A percentile compares a stretch with the other conserved stretches of the same genome.
These are phyloP conservation scores for Octomys mimax DNA, from an alignment of 2,797 vertebrate genomes.

Conservation along the genomic window DNA sequence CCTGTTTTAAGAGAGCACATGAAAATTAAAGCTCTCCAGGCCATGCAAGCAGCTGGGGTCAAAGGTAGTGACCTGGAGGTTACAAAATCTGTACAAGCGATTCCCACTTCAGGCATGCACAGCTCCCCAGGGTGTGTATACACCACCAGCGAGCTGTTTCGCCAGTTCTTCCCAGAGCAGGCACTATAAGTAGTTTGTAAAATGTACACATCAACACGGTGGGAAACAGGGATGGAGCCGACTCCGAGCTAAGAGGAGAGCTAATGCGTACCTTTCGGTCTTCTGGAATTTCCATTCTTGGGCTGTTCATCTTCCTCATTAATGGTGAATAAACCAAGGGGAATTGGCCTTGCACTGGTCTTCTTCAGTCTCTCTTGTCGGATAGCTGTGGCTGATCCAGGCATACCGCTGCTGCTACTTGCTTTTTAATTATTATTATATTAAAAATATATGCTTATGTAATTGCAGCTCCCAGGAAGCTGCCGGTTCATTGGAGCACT, in stretches of 20 bases:
- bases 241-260: constrained; percentile 28
- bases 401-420: constrained; percentile 88
- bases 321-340: constrained; percentile 96
- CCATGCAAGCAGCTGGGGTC: constrained; percentile 39
- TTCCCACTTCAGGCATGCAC: not conserved
- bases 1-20: not conserved
- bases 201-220: not conserved
- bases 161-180: not conserved
- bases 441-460: constrained; percentile 84
- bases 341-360: constrained; percentile 91
- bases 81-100: constrained; percentile 31
- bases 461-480: constrained; percentile 85
- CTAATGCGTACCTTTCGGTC: constrained; percentile 90
- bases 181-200: constrained; percentile 6
- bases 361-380: constrained; percentile 93
- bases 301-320: constrained; percentile 97
- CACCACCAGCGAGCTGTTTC: not conserved
- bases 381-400: constrained; percentile 84
- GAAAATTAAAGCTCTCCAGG: constrained; percentile 42
- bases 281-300: constrained; percentile 90
- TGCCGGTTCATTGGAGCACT: constrained; percentile 88
- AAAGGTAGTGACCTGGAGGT: constrained; percentile 53
- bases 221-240: not conserved
- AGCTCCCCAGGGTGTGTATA: not conserved
- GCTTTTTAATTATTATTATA: constrained; percentile 82